These are phyloP conservation scores for Limnephilus marmoratus DNA, from an alignment of 2,888 invertebrate species.

Conservation along the genomic window DNA sequence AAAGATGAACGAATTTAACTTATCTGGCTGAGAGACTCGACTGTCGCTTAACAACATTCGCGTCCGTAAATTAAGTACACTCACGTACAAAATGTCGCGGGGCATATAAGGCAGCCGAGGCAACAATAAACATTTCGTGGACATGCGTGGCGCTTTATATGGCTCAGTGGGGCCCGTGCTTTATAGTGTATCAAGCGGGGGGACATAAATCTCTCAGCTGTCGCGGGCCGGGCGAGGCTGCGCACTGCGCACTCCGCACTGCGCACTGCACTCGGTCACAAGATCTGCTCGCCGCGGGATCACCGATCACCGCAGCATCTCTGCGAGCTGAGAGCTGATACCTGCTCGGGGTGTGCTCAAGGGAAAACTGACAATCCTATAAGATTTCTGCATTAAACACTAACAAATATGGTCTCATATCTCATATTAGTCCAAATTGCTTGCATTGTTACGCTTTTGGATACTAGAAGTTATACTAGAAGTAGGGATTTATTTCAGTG, in stretches of 20 bases:
- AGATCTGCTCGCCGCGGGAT: background rate
- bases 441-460: no score
- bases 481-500: no score
- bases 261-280: background rate
- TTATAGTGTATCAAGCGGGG: conserved; percentile 61
- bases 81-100: conserved; percentile 65
- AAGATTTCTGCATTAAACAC: background rate
- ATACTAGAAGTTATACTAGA: no score
- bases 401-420: background rate
- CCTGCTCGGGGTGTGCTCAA: background rate
- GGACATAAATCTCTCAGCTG: conserved; percentile 61
- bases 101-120: conserved; percentile 64
- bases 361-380: background rate
- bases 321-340: background rate
- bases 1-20: conserved; percentile 14
- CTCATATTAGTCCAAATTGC: no score
- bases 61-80: conserved; percentile 64
- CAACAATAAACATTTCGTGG: conserved; percentile 66
- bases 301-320: background rate
- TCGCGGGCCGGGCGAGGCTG: conserved; percentile 37
- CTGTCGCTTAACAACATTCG: conserved; percentile 60
- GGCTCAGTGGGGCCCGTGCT: conserved; percentile 62
- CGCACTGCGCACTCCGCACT: background rate
- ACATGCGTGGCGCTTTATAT: conserved; percentile 63
- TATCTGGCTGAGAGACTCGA: conserved; percentile 29